A percentile compares a stretch with the other conserved stretches of the same genome.
phyloP scores from a whole-genome alignment of 2,888 invertebrate genomes.

The Cheiracanthium punctorium region DNA sequence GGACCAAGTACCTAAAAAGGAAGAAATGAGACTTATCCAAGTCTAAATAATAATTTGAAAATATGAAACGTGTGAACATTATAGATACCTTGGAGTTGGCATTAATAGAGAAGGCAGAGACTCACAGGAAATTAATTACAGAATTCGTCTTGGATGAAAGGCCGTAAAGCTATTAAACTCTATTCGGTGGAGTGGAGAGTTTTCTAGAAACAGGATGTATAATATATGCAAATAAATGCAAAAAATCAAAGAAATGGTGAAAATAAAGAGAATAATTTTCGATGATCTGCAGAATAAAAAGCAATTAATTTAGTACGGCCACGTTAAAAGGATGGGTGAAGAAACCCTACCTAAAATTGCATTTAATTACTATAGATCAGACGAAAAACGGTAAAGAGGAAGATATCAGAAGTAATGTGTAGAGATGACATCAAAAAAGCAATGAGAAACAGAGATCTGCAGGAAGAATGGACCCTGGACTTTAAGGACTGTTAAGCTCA shows the following conservation, averaged over 20 bases:
- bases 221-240: not conserved
- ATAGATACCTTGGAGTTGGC: not conserved
- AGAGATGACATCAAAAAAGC: too few relatives aligned
- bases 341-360: not conserved
- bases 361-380: too few relatives aligned
- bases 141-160: not conserved
- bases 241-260: not conserved
- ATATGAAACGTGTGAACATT: not conserved
- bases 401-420: too few relatives aligned
- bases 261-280: not conserved
- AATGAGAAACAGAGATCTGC: too few relatives aligned
- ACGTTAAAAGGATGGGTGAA: not conserved
- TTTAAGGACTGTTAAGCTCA: too few relatives aligned
- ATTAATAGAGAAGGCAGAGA: not conserved
- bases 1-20: not conserved
- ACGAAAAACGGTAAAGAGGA: too few relatives aligned
- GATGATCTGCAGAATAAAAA: not conserved
- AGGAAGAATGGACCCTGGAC: too few relatives aligned
- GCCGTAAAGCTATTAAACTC: not conserved
- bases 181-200: conserved; percentile 1
- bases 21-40: not conserved
- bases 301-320: too few relatives aligned
- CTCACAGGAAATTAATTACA: not conserved
- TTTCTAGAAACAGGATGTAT: not conserved
- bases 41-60: not conserved